phyloP scores from a whole-genome alignment of 2,113 vertebrate species.

The Gambusia affinis region DNA sequence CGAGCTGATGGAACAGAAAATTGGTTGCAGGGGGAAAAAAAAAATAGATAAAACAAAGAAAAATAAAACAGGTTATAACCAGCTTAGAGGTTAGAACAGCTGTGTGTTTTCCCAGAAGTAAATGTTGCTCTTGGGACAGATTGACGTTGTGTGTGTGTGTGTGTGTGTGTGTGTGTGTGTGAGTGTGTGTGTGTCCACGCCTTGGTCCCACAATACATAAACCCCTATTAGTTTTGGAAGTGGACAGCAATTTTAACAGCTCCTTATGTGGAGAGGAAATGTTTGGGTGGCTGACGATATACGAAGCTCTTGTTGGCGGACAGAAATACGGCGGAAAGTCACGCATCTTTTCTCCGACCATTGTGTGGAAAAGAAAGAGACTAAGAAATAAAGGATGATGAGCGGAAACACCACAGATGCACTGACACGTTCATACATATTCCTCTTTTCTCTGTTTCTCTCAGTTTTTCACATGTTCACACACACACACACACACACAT shows the following conservation, averaged over 20 bases:
- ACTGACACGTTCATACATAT: constrained; percentile 43
- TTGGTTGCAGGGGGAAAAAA: constrained; percentile 4
- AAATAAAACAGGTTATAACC: constrained; percentile 50
- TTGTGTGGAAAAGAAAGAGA: constrained; percentile 40
- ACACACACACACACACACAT: constrained; percentile 20
- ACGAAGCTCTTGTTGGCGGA: constrained; percentile 45
- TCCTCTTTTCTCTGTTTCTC: not conserved
- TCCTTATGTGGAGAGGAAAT: constrained; percentile 65
- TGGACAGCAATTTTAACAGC: constrained; percentile 42
- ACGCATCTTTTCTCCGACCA: constrained; percentile 9
- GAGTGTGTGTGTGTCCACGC: constrained; percentile 17
- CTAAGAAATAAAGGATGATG: constrained; percentile 45
- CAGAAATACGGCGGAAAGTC: constrained; percentile 43
- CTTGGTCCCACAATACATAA: constrained; percentile 58
- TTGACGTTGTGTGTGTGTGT: constrained; percentile 12
- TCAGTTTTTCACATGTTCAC: not conserved
- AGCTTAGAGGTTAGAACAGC: constrained; percentile 71
- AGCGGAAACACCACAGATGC: constrained; percentile 47
- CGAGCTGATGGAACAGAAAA: constrained; percentile 4
- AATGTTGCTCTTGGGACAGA: constrained; percentile 75
- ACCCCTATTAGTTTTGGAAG: constrained; percentile 74
- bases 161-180: constrained; percentile 10
- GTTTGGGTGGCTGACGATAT: constrained; percentile 63
- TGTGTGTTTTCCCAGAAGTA: constrained; percentile 72
- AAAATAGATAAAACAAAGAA: constrained; percentile 39